Evolutionary conservation across 2,797 vertebrate species (phyloP).

Genomic region (Okamejei kenojei): DNA sequence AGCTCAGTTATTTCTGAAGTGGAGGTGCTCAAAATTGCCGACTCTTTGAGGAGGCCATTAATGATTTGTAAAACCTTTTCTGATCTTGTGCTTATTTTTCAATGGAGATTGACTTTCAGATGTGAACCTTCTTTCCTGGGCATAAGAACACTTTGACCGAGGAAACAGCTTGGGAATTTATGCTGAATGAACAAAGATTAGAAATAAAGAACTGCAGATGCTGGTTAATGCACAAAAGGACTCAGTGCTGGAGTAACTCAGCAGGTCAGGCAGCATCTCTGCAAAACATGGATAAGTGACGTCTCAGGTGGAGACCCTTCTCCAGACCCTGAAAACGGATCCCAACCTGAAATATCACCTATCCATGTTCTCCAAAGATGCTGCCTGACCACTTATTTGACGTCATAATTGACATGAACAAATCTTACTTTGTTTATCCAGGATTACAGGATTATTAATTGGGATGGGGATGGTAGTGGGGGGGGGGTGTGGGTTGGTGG

Average conservation of each 20-base stretch:
- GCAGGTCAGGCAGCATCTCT: no score
- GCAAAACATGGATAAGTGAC: no score
- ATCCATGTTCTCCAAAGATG: no score
- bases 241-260: no score
- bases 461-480: neutral
- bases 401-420: neutral
- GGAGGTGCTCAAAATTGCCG: neutral
- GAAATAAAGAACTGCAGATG: no score
- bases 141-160: neutral
- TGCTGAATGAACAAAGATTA: neutral
- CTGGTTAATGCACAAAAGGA: no score
- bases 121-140: neutral
- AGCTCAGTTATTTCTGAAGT: neutral
- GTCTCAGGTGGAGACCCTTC: no score
- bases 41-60: neutral
- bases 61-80: neutral
- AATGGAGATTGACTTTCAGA: neutral
- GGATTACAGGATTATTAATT: neutral
- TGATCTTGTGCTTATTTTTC: no score
- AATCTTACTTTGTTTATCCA: neutral
- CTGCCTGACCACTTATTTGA: no score
- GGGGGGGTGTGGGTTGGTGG: no score
- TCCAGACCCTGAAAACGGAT: no score
- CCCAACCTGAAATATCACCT: no score
- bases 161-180: neutral